These are phyloP conservation scores for Tachina fera DNA, from an alignment of 2,888 invertebrate species.

Conservation along the genomic window DNA sequence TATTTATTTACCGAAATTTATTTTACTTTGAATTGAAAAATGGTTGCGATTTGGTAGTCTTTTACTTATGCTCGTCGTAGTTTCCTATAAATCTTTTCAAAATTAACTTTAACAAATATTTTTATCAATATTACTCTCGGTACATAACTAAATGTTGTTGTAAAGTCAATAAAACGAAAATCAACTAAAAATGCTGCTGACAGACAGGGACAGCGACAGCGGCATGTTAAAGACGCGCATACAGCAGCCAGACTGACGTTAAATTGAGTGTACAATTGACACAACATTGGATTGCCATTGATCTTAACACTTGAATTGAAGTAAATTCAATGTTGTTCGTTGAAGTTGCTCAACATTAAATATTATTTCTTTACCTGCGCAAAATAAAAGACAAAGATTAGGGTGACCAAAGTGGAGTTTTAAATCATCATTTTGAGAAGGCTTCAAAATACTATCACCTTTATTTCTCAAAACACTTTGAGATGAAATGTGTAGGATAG, in stretches of 20 bases:
- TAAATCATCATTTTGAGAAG: no score
- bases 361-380: conserved; percentile 32
- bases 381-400: not conserved
- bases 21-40: conserved; percentile 30
- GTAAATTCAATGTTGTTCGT: conserved; percentile 50
- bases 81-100: conserved; percentile 56
- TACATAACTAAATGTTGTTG: conserved; percentile 43
- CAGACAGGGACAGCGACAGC: not conserved
- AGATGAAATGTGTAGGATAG: no score
- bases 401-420: conserved; percentile 41
- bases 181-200: conserved; percentile 10
- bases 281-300: conserved; percentile 63
- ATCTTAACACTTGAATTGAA: conserved; percentile 67
- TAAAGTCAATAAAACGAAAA: conserved; percentile 51
- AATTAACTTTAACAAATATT: conserved; percentile 66
- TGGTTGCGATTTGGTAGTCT: not conserved
- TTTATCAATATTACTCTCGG: conserved; percentile 59
- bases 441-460: no score
- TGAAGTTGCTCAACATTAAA: conserved; percentile 21
- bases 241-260: conserved; percentile 31
- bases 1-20: conserved; percentile 44
- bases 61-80: not conserved
- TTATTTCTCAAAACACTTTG: no score
- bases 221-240: conserved; percentile 25
- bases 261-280: conserved; percentile 54